Evolutionary conservation across 2,888 invertebrate species (phyloP).

Genomic region (Tachina grossa): DNA sequence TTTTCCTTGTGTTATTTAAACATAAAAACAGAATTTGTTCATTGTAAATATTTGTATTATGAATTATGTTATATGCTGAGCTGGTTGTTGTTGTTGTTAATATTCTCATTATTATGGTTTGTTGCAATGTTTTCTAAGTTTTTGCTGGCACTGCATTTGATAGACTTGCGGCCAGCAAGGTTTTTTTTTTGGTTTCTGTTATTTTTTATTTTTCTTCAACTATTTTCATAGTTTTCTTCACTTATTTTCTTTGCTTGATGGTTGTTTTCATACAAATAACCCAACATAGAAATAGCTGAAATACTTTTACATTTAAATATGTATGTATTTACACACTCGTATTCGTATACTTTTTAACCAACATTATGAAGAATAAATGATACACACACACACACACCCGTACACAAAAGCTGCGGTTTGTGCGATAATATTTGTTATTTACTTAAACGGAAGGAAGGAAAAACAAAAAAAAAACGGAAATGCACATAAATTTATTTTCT

Average conservation of each 20-base stretch:
- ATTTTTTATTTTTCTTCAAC: conserved; percentile 10
- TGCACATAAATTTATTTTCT: conserved; percentile 81
- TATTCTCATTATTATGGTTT: not conserved
- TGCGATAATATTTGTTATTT: conserved; percentile 82
- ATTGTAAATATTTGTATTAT: conserved; percentile 52
- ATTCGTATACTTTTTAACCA: conserved; percentile 19
- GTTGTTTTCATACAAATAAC: conserved; percentile 23
- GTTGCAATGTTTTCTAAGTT: conserved; percentile 46
- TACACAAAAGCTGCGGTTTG: conserved; percentile 71
- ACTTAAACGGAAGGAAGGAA: conserved; percentile 80
- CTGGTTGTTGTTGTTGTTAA: conserved; percentile 19
- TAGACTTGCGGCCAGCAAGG: conserved; percentile 68
- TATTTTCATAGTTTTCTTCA: conserved; percentile 40
- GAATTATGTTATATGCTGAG: conserved; percentile 18
- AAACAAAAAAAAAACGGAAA: conserved; percentile 78
- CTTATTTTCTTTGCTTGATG: conserved; percentile 54
- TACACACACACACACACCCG: conserved; percentile 1
- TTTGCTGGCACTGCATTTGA: conserved; percentile 68
- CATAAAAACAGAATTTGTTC: conserved; percentile 41
- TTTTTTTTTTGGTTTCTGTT: conserved; percentile 17
- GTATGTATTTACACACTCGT: not conserved
- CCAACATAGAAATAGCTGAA: conserved; percentile 20
- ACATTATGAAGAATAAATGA: conserved; percentile 38
- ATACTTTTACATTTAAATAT: conserved; percentile 11
- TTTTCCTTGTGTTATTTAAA: conserved; percentile 57